Conservation (phyloP, 2,888 invertebrate species). For the Spilarctia lutea region DNA sequence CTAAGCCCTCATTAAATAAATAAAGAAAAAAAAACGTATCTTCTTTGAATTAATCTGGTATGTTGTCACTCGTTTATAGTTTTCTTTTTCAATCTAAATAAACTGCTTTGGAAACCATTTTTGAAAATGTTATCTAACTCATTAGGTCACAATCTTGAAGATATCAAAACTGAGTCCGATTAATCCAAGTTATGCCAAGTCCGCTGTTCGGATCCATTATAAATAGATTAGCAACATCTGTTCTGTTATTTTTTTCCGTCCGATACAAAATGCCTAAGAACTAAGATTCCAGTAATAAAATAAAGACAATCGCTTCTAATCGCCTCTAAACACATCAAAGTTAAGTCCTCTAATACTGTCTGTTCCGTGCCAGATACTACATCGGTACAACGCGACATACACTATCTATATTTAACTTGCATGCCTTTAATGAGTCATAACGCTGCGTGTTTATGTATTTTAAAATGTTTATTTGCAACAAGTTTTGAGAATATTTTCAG, state of each 20-base stretch:
- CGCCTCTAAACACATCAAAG: conserved; percentile 43
- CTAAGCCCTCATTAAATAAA: too few species aligned
- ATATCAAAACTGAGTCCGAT: background rate
- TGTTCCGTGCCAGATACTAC: conserved; percentile 35
- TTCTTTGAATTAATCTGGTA: background rate
- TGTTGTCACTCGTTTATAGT: too few species aligned
- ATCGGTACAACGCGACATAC: conserved; percentile 29
- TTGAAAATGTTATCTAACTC: background rate
- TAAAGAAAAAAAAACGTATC: too few species aligned
- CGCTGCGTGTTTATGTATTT: conserved; percentile 30
- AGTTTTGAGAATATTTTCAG: conserved; percentile 31
- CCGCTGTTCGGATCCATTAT: background rate
- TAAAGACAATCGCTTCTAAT: conserved; percentile 38
- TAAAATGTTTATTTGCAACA: conserved; percentile 45
- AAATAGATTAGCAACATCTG: conserved; percentile 11
- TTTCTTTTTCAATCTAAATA: background rate
- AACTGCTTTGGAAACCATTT: background rate
- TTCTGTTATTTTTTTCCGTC: conserved; percentile 6
- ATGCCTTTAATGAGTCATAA: conserved; percentile 55
- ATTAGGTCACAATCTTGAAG: background rate
- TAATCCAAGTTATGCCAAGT: conserved; percentile 5
- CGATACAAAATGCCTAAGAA: conserved; percentile 12
- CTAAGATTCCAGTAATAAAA: conserved; percentile 27
- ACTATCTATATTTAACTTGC: conserved; percentile 44
- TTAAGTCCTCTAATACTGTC: conserved; percentile 16